phyloP scores from a whole-genome alignment of 2,113 vertebrate genomes.

The Solea solea region DNA sequence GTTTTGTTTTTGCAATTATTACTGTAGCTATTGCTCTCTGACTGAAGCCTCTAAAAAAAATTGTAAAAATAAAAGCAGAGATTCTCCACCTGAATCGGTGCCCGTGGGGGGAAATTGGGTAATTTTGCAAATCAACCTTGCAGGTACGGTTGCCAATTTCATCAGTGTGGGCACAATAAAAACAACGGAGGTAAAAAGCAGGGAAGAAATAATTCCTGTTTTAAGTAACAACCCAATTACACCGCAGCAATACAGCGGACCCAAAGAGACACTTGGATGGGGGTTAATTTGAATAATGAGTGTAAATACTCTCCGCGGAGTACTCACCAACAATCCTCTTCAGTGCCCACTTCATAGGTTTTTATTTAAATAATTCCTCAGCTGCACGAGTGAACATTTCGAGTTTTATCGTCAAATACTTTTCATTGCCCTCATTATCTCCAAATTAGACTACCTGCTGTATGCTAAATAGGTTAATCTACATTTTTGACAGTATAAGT shows the following conservation, averaged over 20 bases:
- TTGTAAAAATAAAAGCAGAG: slow-evolving; percentile 19
- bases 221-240: slow-evolving; percentile 66
- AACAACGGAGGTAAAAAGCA: slow-evolving; percentile 37
- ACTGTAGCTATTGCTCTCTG: slow-evolving; percentile 19
- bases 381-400: slow-evolving; percentile 23
- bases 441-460: slow-evolving; percentile 13
- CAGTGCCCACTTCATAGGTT: slow-evolving; percentile 52
- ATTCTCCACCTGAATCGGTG: slow-evolving; percentile 19
- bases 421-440: slow-evolving; percentile 33
- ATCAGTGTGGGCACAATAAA: slow-evolving; percentile 47
- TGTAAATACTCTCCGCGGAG: slow-evolving; percentile 65
- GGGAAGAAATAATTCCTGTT: slow-evolving; percentile 49
- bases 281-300: slow-evolving; percentile 76
- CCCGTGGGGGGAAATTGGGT: slow-evolving; percentile 36
- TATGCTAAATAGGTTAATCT: slow-evolving; percentile 6
- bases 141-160: slow-evolving; percentile 38
- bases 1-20: slow-evolving; percentile 32
- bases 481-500: slow-evolving; percentile 8
- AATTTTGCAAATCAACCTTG: slow-evolving; percentile 50
- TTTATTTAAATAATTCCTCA: slow-evolving; percentile 52
- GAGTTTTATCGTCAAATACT: slow-evolving; percentile 39
- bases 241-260: slow-evolving; percentile 42
- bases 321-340: slow-evolving; percentile 52
- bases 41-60: slow-evolving; percentile 30
- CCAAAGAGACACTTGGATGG: slow-evolving; percentile 64